Conservation (phyloP, 35 echinoderm and acorn worm genomes). For the Lytechinus pictus region DNA sequence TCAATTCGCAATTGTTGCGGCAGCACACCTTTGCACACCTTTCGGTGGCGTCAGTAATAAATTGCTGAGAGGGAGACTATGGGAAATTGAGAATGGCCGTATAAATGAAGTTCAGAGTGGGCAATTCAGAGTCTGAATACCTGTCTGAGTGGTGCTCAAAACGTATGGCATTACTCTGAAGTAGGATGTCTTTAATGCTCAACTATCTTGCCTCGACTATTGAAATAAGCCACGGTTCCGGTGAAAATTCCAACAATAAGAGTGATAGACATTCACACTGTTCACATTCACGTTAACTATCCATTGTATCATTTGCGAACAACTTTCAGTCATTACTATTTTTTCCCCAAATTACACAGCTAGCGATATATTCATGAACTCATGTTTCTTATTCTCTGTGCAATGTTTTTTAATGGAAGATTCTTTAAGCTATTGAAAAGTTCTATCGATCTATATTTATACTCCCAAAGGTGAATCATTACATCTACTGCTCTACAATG, state of each 20-base stretch:
- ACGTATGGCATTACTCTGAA: neutral
- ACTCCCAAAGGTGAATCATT: no score
- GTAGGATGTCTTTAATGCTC: neutral
- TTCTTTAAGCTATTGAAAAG: no score
- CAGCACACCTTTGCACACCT: neutral
- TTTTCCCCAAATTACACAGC: no score
- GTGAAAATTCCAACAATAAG: neutral
- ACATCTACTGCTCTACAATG: no score
- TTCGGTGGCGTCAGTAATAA: neutral
- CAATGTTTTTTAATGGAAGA: no score
- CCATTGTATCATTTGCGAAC: no score
- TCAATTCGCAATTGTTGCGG: neutral
- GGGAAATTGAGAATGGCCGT: neutral
- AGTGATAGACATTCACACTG: neutral
- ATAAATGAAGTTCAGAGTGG: neutral
- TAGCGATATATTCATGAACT: no score
- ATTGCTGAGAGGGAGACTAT: neutral
- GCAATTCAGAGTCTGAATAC: neutral
- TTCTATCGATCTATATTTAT: no score
- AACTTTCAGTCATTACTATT: no score
- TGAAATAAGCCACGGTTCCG: neutral
- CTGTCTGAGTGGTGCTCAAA: neutral
- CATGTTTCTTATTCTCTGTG: no score
- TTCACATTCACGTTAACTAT: no score
- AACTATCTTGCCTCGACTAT: neutral